Evolutionary conservation across 92 coral and sea anemone genomes (phyloP).

Genomic region (Muricea muricata): DNA sequence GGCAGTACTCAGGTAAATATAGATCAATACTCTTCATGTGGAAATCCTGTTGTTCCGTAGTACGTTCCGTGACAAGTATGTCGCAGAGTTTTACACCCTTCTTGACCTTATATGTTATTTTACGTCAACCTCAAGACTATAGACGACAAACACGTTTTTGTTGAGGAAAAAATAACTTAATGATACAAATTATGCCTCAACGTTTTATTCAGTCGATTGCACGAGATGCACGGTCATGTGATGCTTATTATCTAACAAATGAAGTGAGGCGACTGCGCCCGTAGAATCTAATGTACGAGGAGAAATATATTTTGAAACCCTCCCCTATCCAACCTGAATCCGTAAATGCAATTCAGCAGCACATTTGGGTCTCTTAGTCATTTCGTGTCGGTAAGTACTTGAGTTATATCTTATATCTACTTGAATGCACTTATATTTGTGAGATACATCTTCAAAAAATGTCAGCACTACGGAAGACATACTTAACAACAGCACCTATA

Average conservation of each 20-base stretch:
- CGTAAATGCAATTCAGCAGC: background rate
- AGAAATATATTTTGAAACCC: too few species aligned
- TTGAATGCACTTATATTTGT: background rate
- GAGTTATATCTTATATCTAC: background rate
- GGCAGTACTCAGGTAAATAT: too few species aligned
- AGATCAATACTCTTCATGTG: background rate
- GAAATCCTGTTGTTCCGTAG: background rate
- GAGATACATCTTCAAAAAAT: background rate
- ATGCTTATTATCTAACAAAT: too few species aligned
- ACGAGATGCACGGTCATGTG: too few species aligned
- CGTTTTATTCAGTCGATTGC: too few species aligned
- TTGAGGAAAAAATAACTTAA: background rate
- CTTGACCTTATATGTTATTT: background rate
- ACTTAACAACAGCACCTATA: background rate
- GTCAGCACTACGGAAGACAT: constrained; percentile 12
- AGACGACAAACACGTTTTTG: constrained; percentile 18
- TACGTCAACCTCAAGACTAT: background rate
- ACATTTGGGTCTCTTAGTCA: background rate
- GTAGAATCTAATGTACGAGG: too few species aligned
- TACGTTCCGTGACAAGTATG: background rate
- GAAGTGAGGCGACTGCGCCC: too few species aligned
- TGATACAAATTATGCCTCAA: too few species aligned
- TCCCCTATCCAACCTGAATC: background rate
- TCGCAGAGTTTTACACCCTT: too few species aligned
- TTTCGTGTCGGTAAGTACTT: constrained; percentile 14